phyloP scores from a whole-genome alignment of 2,888 invertebrate genomes.

The Coecobrya sp. region DNA sequence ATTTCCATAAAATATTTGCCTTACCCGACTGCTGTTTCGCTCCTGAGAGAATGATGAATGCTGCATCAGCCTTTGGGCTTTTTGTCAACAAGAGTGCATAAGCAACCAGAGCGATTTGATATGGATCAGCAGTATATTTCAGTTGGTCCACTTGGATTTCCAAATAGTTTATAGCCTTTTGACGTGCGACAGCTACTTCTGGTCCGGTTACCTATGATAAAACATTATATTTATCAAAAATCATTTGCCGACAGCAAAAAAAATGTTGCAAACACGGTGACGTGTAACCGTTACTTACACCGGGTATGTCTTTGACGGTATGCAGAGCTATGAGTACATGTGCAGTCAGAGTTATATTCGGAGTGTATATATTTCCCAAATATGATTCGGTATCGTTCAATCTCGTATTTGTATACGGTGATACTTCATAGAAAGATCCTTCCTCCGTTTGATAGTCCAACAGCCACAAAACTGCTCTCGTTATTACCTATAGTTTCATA shows the following conservation, averaged over 20 bases:
- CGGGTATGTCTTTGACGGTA: slow-evolving; percentile 93
- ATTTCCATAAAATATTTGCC: slow-evolving; percentile 7
- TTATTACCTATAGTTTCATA: slow-evolving; percentile 90
- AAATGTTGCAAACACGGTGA: background rate
- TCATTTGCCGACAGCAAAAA: background rate
- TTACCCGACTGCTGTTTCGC: slow-evolving; percentile 77
- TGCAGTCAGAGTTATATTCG: slow-evolving; percentile 96
- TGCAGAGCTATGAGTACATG: slow-evolving; percentile 96
- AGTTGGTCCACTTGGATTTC: slow-evolving; percentile 94
- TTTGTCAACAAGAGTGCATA: slow-evolving; percentile 95
- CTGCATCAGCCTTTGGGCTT: slow-evolving; percentile 94
- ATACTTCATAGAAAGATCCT: slow-evolving; percentile 96
- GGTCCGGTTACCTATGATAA: slow-evolving; percentile 89
- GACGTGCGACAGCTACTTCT: slow-evolving; percentile 92
- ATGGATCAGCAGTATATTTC: slow-evolving; percentile 89
- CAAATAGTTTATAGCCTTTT: slow-evolving; percentile 93
- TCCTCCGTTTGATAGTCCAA: slow-evolving; percentile 94
- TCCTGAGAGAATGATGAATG: slow-evolving; percentile 92
- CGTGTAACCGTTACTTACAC: slow-evolving; percentile 87
- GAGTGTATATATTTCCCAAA: slow-evolving; percentile 88
- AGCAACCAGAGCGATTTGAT: slow-evolving; percentile 94
- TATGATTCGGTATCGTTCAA: slow-evolving; percentile 91
- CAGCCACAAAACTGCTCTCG: slow-evolving; percentile 95
- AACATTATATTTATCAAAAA: slow-evolving; percentile 43
- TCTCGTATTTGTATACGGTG: slow-evolving; percentile 96